Percentiles rank a stretch among this genome's conserved stretches.
phyloP scores from a whole-genome alignment of 2,888 invertebrate species.

The Minunthozetes semirufus region DNA sequence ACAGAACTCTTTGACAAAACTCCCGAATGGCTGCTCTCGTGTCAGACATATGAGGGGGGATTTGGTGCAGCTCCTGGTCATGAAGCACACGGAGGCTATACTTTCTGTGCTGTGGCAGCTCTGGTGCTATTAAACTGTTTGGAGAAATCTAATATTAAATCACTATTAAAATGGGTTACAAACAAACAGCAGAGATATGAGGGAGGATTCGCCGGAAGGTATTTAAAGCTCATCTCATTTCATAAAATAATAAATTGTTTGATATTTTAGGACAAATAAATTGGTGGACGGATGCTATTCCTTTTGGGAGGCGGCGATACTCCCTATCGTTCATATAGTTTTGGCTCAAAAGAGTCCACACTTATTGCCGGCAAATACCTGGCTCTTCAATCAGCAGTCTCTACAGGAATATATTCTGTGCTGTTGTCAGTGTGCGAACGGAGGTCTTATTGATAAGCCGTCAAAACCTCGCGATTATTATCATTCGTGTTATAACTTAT shows the following conservation, averaged over 20 bases:
- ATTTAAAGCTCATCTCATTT: background rate
- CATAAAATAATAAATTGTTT: background rate
- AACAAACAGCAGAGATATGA: slow-evolving; percentile 87
- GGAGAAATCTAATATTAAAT: slow-evolving; percentile 65
- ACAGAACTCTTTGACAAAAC: slow-evolving; percentile 73
- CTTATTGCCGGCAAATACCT: slow-evolving; percentile 45
- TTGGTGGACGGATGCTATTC: slow-evolving; percentile 98
- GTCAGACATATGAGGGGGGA: slow-evolving; percentile 96
- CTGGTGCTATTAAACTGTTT: slow-evolving; percentile 72
- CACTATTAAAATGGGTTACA: slow-evolving; percentile 73
- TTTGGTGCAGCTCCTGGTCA: slow-evolving; percentile 87
- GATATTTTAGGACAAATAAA: slow-evolving; percentile 68
- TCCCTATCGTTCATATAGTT: slow-evolving; percentile 75
- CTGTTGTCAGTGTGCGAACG: slow-evolving; percentile 74
- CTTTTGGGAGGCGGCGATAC: slow-evolving; percentile 94
- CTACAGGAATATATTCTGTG: slow-evolving; percentile 90
- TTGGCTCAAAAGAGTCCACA: slow-evolving; percentile 48
- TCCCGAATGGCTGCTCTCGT: slow-evolving; percentile 70
- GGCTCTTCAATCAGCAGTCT: slow-evolving; percentile 75
- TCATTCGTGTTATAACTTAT: slow-evolving; percentile 92
- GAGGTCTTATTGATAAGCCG: slow-evolving; percentile 93
- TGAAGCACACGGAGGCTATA: slow-evolving; percentile 99
- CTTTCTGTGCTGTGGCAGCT: slow-evolving; percentile 91
- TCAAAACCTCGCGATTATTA: slow-evolving; percentile 88
- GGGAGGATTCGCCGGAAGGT: slow-evolving; percentile 69